These are phyloP conservation scores for rat (Rattus norvegicus) DNA, from an alignment of 2,113 vertebrate genomes.

Conservation along the genomic window DNA sequence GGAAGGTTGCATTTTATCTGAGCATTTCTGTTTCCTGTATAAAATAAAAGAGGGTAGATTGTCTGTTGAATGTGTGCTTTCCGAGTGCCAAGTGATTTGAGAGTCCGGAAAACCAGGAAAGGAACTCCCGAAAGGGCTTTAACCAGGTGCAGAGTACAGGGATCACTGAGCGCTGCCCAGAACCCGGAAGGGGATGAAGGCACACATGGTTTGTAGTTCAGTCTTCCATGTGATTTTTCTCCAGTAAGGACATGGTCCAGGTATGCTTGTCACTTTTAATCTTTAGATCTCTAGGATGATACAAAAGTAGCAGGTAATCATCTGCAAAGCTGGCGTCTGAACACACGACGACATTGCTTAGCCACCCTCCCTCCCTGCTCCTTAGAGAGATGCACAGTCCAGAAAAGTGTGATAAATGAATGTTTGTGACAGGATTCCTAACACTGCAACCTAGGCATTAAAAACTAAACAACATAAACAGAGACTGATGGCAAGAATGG, in stretches of 20 bases:
- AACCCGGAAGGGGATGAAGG: neutral
- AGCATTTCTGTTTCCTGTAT: neutral
- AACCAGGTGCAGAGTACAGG: neutral
- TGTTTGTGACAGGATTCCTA: neutral
- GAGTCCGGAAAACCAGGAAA: neutral
- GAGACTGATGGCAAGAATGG: neutral
- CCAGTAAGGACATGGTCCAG: neutral
- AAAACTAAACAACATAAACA: neutral
- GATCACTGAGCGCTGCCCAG: neutral
- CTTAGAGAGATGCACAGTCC: neutral
- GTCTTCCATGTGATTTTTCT: neutral
- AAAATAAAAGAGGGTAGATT: neutral
- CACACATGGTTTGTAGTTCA: neutral
- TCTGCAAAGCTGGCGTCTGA: neutral
- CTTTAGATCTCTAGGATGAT: neutral
- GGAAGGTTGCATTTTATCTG: neutral
- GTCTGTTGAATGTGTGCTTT: neutral
- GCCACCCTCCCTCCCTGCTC: neutral
- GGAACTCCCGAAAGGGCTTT: neutral
- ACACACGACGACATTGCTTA: neutral
- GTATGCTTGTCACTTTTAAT: neutral
- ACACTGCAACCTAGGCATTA: neutral
- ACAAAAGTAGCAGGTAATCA: neutral
- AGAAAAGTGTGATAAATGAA: neutral
- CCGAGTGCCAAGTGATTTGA: neutral